phyloP scores from a whole-genome alignment of 2,797 vertebrate genomes.

The Hephaestus fuliginosus region DNA sequence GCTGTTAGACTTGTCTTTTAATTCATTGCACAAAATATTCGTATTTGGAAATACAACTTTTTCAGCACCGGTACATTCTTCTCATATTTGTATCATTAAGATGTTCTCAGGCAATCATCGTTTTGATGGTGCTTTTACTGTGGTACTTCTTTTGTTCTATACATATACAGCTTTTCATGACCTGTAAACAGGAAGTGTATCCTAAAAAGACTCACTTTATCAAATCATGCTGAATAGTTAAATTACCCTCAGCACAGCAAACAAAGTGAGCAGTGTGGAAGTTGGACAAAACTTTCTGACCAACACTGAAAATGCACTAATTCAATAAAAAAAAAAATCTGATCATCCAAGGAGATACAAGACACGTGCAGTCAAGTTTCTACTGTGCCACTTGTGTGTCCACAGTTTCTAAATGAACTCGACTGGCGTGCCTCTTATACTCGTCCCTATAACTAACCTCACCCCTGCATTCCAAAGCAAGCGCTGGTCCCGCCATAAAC shows the following conservation, averaged over 20 bases:
- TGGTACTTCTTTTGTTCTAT: not conserved
- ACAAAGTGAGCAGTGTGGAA: constrained; percentile 16
- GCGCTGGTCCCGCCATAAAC: constrained; percentile 30
- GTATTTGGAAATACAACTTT: not conserved
- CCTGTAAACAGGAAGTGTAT: not conserved
- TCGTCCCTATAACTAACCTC: not conserved
- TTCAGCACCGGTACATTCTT: not conserved
- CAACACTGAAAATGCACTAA: not conserved
- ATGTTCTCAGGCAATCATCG: not conserved
- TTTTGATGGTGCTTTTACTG: not conserved
- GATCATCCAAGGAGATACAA: constrained; percentile 8
- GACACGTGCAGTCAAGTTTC: not conserved
- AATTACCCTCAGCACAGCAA: not conserved
- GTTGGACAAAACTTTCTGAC: constrained; percentile 1
- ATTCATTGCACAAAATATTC: not conserved
- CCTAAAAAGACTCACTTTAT: not conserved
- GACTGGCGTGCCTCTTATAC: not conserved
- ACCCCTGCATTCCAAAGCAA: constrained; percentile 10
- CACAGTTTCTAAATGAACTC: not conserved
- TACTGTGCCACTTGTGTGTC: not conserved
- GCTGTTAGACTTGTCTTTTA: not conserved
- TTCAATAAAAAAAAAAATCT: constrained; percentile 8
- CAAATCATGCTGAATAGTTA: not conserved
- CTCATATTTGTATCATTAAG: not conserved
- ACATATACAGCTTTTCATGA: not conserved